A percentile compares a stretch with the other conserved stretches of the same genome.
Evolutionary conservation across 2,888 invertebrate genomes (phyloP).

Genomic region (Siphlonurus alternatus): DNA sequence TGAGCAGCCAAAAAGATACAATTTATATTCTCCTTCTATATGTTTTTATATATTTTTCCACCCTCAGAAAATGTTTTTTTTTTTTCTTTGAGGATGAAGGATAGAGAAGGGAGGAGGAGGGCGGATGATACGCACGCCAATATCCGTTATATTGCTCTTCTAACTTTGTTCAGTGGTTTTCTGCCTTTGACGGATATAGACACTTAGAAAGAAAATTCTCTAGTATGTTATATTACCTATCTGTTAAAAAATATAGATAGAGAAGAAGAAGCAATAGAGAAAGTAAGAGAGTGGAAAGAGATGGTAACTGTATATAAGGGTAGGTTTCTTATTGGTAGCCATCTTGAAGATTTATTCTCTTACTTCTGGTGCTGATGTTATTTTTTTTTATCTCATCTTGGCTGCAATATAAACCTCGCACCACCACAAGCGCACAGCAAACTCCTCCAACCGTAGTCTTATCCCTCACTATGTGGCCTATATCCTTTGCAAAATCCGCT

Average conservation of each 20-base stretch:
- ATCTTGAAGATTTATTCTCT: neutral
- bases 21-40: slow-evolving; percentile 7
- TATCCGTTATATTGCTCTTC: neutral
- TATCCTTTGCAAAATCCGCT: neutral
- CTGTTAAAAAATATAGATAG: neutral
- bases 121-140: neutral
- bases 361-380: neutral
- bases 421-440: no score
- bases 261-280: neutral
- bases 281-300: neutral
- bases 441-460: no score
- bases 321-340: neutral
- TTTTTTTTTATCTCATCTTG: neutral
- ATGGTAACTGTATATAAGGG: neutral
- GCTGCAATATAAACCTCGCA: neutral
- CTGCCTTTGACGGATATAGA: neutral
- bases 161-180: neutral
- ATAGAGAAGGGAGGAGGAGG: neutral
- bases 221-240: neutral
- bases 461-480: neutral
- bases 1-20: slow-evolving; percentile 6
- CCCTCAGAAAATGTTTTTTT: neutral
- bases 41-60: neutral
- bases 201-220: neutral
- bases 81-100: neutral